Base-by-base conservation (phyloP, 1,140 invertebrate species). In the Scylla paramamosain region DNA sequence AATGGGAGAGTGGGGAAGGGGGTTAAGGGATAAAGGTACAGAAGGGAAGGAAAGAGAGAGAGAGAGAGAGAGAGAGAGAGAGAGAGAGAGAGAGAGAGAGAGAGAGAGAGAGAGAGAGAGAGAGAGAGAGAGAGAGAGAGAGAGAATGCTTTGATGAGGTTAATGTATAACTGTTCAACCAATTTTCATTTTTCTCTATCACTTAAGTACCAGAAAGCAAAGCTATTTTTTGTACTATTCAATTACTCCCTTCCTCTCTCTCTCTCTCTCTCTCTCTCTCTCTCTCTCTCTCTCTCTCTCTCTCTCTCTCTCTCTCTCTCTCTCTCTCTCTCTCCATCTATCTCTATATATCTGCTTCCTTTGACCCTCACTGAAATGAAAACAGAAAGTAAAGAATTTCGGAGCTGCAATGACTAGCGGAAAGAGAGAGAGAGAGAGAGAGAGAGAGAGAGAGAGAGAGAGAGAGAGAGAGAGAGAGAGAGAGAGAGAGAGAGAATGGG, bases 391-490 rank as follows among this genome's bases (percentile, higher is more conserved):
- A 77, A 77, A 77, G 67, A 77, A 77, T 77, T n/a, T n/a, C 20
- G 67, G 20, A 77, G 25, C 20, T 12, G 1, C 67, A 77, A 25
- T 77, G 67, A n/a, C 67, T 12, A n/a, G 67, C 16, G 20, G n/a
- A 77, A n/a, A 77, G n/a, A 77, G 20, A n/a, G n/a, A n/a, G 67
- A 77, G 67, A 77, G 67, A 77, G 67, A 77, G 67, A 77, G 67
- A 77, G 67, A 77, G 67, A 77, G 67, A 77, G 67, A 77, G 67
- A 77, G 67, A 77, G 67, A 77, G 67, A 77, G 67, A 77, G 67
- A 77, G 67, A 77, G 67, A 77, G 67, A 77, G 67, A 77, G 67
- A 77, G 67, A 77, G 67, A 77, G 67, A 77, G 67, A 77, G 67
- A 77, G 67, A 77, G 67, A 77, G 67, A 77, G 67, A n/a, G 67